These are phyloP conservation scores for Heliconius aoede DNA, from an alignment of 2,888 invertebrate species.

Conservation along the genomic window DNA sequence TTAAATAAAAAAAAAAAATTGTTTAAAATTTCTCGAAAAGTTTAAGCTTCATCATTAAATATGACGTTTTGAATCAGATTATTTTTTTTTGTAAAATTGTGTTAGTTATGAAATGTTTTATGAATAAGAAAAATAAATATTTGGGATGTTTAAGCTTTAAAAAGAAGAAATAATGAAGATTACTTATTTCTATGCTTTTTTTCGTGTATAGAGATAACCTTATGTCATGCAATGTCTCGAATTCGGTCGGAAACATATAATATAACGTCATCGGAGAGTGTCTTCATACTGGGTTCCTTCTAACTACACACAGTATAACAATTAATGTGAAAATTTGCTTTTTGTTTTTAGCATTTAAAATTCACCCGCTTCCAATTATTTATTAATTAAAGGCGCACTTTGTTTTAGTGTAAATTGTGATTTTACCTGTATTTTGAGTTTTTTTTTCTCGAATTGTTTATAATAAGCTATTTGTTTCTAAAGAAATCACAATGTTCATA, in stretches of 20 bases:
- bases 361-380: slow-evolving; percentile 26
- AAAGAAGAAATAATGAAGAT: not conserved
- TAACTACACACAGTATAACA: slow-evolving; percentile 12
- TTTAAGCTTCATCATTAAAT: slow-evolving; percentile 13
- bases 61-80: not conserved
- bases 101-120: not conserved
- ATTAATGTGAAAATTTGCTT: slow-evolving; percentile 30
- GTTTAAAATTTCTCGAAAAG: not conserved
- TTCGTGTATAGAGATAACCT: not conserved
- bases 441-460: not conserved
- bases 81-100: not conserved
- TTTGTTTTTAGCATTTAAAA: slow-evolving; percentile 38
- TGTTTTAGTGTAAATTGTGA: slow-evolving; percentile 8
- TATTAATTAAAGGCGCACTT: slow-evolving; percentile 29
- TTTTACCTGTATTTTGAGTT: not conserved
- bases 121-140: not conserved
- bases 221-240: not conserved
- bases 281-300: not conserved
- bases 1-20: not conserved
- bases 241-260: not conserved
- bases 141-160: not conserved
- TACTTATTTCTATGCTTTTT: not conserved
- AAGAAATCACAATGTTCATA: too few species aligned
- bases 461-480: too few species aligned
- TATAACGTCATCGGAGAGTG: too few species aligned